Evolutionary conservation across 2,888 invertebrate genomes (phyloP).

Genomic region (Caenorhabditis plicata): DNA sequence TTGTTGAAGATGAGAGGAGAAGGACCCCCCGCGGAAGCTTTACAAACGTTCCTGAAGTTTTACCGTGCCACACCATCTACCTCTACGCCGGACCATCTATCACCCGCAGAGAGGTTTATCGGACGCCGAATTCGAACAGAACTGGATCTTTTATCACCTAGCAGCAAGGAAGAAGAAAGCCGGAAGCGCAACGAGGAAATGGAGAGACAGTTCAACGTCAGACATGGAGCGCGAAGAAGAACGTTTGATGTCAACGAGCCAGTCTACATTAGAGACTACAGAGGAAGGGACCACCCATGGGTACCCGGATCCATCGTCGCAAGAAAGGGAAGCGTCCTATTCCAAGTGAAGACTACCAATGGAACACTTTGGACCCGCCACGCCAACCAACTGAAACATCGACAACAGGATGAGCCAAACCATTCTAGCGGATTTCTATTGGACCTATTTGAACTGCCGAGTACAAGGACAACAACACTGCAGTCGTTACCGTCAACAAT

Average conservation of each 20-base stretch:
- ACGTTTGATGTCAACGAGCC: conserved; percentile 5
- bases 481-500: too few species aligned
- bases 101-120: conserved; percentile 32
- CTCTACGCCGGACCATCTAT: neutral
- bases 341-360: neutral
- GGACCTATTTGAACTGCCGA: too few species aligned
- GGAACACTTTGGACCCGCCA: conserved; percentile 2
- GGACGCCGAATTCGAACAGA: conserved; percentile 14
- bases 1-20: too few species aligned
- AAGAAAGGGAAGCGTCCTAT: neutral
- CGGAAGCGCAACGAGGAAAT: neutral
- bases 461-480: too few species aligned
- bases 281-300: conserved; percentile 3
- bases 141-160: conserved; percentile 7
- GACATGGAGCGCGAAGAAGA: conserved; percentile 2
- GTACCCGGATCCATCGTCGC: conserved; percentile 2
- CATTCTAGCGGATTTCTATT: too few species aligned
- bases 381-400: conserved; percentile 13
- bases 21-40: conserved; percentile 5
- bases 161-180: neutral
- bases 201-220: conserved; percentile 15
- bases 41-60: conserved; percentile 12
- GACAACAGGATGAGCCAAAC: too few species aligned
- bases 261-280: conserved; percentile 10
- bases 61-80: conserved; percentile 20